These are phyloP conservation scores for Bostrychus sinensis DNA, from an alignment of 2,113 vertebrate genomes.

Conservation along the genomic window DNA sequence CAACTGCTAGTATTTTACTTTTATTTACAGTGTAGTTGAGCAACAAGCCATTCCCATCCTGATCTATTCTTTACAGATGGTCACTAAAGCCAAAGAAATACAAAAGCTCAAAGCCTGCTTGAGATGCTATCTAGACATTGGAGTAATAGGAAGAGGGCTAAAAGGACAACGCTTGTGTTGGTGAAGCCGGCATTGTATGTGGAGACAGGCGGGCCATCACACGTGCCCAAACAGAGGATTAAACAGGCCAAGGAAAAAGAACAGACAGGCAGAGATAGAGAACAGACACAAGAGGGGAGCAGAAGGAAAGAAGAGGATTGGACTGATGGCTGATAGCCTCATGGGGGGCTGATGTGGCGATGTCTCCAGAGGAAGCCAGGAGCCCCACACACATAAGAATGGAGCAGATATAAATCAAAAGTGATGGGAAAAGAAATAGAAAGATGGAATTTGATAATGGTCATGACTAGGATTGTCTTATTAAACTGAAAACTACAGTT, in stretches of 20 bases:
- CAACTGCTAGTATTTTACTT: no score
- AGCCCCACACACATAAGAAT: conserved; percentile 30
- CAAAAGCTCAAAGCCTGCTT: conserved; percentile 42
- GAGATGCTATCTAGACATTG: conserved; percentile 63
- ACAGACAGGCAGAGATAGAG: conserved; percentile 50
- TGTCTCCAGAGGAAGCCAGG: conserved; percentile 38
- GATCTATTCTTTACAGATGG: conserved; percentile 43
- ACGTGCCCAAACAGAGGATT: conserved; percentile 62
- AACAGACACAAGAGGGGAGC: conserved; percentile 51
- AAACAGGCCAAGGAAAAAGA: conserved; percentile 25
- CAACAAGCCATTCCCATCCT: conserved; percentile 50
- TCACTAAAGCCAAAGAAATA: conserved; percentile 34
- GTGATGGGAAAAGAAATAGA: conserved; percentile 28
- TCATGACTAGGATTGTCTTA: no score
- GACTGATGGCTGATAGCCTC: conserved; percentile 74
- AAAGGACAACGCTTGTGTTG: conserved; percentile 44
- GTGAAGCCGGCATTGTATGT: conserved; percentile 39
- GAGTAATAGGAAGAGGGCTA: conserved; percentile 53
- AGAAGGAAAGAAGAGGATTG: conserved; percentile 47
- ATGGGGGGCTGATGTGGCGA: conserved; percentile 38
- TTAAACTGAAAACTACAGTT: no score
- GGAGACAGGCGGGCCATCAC: conserved; percentile 49
- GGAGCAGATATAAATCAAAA: conserved; percentile 47
- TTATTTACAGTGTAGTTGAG: no score
- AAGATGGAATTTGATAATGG: conserved; percentile 25